Evolutionary conservation across 1,140 invertebrate genomes (phyloP), one percentile per base, ranked within the genome.

Genomic region (Drosophila athabasca): DNA sequence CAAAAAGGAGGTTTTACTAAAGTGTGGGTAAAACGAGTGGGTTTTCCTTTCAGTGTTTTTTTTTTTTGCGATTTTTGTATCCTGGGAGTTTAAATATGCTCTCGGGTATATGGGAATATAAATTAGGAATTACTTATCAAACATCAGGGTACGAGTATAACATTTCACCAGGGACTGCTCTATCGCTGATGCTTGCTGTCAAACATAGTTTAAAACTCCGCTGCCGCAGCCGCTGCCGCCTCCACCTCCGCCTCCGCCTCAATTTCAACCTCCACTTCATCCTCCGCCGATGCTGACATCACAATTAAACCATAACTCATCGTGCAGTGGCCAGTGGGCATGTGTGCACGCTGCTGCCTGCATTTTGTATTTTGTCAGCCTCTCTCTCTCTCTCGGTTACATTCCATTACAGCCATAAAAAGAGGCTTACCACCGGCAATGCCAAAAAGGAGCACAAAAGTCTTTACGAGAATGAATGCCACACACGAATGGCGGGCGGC

Each of bases 251-350:
- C 49, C 53, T 51, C n/a, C 29, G 48, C 29, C 72, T 53, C 17
- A 54, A 7, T 2, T 2, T 24, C 53, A 54, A 7, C 22, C 22
- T 24, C 53, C 15, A 50, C 9, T 17, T 43, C 46, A 35, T 11
- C 3, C 7, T 39, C 41, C 31, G 26, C 62, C 70, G 57, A 54
- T 53, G 62, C 62, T 76, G 72, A 76, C 72, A 76, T 62, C 61
- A 80, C 80, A 85, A 85, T 85, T 87, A 85, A 85, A 71, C 66
- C 78, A 88, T 87, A 87, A 78, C 82, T 77, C 69, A 51, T 64
- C 51, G 74, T 43, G 22, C 62, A 70, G 67, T 68, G 71, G 49
- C 59, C 45, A 64, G 51, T 46, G 26, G 53, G 54, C 66, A 39
- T 39, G 31, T 35, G 9, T 2, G 9, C 9, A 11, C 31, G 26